Evolutionary conservation across 2,113 vertebrate species (phyloP), one percentile per base, ranked within the genome.

Genomic region (Proterorhinus semilunaris): DNA sequence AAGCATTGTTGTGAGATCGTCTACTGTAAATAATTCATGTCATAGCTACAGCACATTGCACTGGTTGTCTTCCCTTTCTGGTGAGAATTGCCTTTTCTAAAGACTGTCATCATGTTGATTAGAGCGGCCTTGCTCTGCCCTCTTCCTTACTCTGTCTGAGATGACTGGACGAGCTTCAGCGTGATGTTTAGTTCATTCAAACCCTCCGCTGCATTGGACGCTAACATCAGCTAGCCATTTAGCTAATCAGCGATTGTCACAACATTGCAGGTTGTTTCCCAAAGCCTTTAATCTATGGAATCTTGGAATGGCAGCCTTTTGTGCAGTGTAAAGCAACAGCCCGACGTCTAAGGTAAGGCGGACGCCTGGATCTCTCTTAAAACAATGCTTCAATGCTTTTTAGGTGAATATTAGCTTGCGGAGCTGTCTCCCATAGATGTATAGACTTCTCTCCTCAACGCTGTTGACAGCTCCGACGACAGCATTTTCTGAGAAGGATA

Each of bases 1-100:
- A 68, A 11, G 51, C 65, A 76, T 69, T 3, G 72, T 69, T 3
- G 72, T 69, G 62, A 75, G 72, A 74, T 86, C 71, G 82, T 79
- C 81, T 88, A 58, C 76, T 88, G 85, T 89, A 89, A 89, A 89
- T 91, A 91, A 82, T 79, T 73, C 78, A 88, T 81, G 51, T 80
- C 51, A 73, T 65, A 80, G 51, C 75, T 73, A 69, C 59, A 72
- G 27, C 64, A 76, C 81, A 66, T 70, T 79, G 79, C 63, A 49
- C 65, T 63, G 46, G 78, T 81, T 74, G 21, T 63, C 53, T 10
- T 10, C 27, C 7, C 58, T 80, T 82, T 69, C 17, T 9, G 48
- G 48, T 62, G 62, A 71, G 69, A 66, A 62, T 21, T 54, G 49
- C 6, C 61, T 15, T 59, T 62, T 65, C 8, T 83, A 65, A 54